Evolutionary conservation across 2,888 invertebrate species (phyloP), one percentile per base, ranked within the genome.

Genomic region (Exephanes ischioxanthus): DNA sequence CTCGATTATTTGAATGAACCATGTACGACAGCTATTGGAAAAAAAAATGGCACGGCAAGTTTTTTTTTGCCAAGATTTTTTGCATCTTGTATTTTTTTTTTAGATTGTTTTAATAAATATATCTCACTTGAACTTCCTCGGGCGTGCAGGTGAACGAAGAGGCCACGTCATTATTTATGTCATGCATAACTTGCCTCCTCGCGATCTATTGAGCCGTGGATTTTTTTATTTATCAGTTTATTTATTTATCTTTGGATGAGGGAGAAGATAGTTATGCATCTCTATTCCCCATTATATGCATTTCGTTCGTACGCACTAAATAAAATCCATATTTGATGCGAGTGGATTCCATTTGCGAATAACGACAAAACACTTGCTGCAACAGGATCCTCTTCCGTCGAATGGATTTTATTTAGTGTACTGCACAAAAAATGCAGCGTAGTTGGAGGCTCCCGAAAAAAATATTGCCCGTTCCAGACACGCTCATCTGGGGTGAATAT

Each of bases 401-500:
- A 53, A n/a, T 53, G n/a, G 4, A 53, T 41, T 19, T n/a, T 7
- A 51, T n/a, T 0, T 19, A 5, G 26, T 16, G 16, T 61, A 26
- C 61, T 30, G 26, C 16, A 61, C 3, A 6, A 9, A 61, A 22
- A 26, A 9, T 19, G 30, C 4, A 30, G 16, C 1, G 30, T 4
- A 5, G 61, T 22, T 22, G 26, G 30, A 26, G 3, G 61, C 61
- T 30, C n/a, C 16, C 14, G 45, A 7, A 30, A 16, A 61, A 63
- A 63, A 63, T 63, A 30, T 63, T 33, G 63, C 16, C 11, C 30
- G 30, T n/a, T 63, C 16, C 6, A 63, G 22, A 3, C 26, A 11
- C 73, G 26, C 45, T 14, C 19, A 55, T 61, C 73, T 45, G 5
- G 45, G 19, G 71, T 6, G 22, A 61, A 73, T 45, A 61, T 73